Base-by-base conservation (phyloP, 2,888 invertebrate genomes). In the Orchesellides sinensis region DNA sequence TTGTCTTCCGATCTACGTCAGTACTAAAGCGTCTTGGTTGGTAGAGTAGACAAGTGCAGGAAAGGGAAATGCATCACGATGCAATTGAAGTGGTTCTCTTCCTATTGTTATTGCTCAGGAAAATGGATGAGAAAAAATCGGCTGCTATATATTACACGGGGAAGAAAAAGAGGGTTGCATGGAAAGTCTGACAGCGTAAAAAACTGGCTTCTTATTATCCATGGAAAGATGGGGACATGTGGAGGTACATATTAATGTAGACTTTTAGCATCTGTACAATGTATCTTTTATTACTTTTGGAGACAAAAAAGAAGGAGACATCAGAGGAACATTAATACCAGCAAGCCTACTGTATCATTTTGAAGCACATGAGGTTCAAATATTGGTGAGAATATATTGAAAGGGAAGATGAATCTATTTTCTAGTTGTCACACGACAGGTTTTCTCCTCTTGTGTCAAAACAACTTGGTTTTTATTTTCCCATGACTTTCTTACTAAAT, bases 21-120 rank as follows among this genome's bases (percentile, higher is more conserved):
- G n/a, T n/a, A 56, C 23, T 14, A 27, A 56, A 56, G 25, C 12
- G 49, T 49, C 49, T 49, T 21, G 49, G 54, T n/a, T 14, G 23
- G 25, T 23, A 17, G n/a, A 25, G 25, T 1, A 54, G 54, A 54
- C 54, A 54, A 54, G 54, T 54, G 19, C 54, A 54, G 78, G 63
- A 78, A 78, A 61, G 25, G 78, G 78, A 78, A 78, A 78, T 78
- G 77, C 68, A 68, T 32, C 27, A 45, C 19, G 47, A 77, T 59
- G 78, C 63, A 78, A 59, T 78, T 78, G 69, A 78, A 78, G 78
- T 49, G 68, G 77, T 21, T 68, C 45, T 75, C 35, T 25, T 69
- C 63, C 40, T 40, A 63, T 69, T 78, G 78, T 78, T 61, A 61
- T 61, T 69, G 32, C 68, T 23, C 25, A 21, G 69, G 69, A 32